Evolutionary conservation across 2,113 vertebrate species (phyloP), one percentile per base, ranked within the genome.

Genomic region (Nerophis lumbriciformis): DNA sequence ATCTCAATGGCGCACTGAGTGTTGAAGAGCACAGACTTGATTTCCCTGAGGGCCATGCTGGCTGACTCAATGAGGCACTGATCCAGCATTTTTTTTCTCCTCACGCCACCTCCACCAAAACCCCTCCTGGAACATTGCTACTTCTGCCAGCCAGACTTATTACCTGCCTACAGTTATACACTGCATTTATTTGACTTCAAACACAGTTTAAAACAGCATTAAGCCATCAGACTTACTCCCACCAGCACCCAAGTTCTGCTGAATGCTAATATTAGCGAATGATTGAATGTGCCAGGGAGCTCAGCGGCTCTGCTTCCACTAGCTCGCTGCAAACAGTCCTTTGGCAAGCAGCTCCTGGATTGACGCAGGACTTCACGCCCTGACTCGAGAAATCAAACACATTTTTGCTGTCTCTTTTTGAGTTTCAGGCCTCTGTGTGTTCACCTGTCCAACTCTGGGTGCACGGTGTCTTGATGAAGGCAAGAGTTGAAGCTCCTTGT

Each of bases 11-110:
- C 63, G 44, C 19, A 50, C 76, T 42, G 70, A 74, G 69, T 53
- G 53, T 69, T 51, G 15, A 73, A 70, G 79, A 81, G 73, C 80
- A 58, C 68, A 56, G 66, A 54, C 69, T 88, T 87, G 85, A 85
- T 88, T 88, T 88, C 87, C 83, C 85, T 2, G 48, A 72, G 77
- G 87, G 58, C 72, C 4, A 10, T 59, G 48, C 69, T 62, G 63
- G 70, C 77, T 53, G 28, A 71, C 71, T 79, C 63, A 7, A 63
- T 65, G 66, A 67, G 36, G 65, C 69, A 63, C 73, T 59, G 66
- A 77, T 74, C 66, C 72, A 65, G 48, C 15, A 13, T 68, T 57
- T 69, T 58, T 59, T 57, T 53, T 47, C 15, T 49, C 5, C 5
- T 9, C 39, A 28, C 65, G 35, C 14, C 0, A 62, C 39, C 39